phyloP scores from a whole-genome alignment of 2,113 vertebrate genomes.

The Malaclemys terrapin region DNA sequence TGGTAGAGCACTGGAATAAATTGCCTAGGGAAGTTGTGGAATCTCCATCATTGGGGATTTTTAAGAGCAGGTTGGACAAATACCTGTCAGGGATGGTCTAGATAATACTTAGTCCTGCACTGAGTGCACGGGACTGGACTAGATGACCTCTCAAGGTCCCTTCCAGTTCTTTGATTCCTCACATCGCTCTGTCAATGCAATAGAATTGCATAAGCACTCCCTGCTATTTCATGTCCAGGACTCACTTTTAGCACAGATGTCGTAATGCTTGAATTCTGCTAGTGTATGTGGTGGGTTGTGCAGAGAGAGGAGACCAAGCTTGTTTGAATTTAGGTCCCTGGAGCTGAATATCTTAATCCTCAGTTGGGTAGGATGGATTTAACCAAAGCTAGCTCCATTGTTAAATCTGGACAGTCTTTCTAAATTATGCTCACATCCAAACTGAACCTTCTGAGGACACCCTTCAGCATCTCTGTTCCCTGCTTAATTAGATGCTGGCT shows the following conservation, averaged over 20 bases:
- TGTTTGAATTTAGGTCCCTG: neutral
- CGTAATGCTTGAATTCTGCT: neutral
- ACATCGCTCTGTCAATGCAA: neutral
- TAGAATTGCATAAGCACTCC: neutral
- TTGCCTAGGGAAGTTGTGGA: no score
- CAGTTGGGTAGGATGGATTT: neutral
- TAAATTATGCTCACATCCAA: neutral
- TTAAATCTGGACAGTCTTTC: neutral
- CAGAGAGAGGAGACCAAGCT: neutral
- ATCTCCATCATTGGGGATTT: no score
- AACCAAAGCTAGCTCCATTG: neutral
- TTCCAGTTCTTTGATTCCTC: neutral
- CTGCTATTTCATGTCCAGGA: neutral
- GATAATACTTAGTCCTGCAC: no score
- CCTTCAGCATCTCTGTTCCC: neutral
- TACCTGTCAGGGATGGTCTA: no score
- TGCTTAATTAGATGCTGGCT: neutral
- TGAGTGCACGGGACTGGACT: no score
- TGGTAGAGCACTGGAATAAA: no score
- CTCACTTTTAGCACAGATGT: neutral
- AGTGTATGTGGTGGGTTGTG: neutral
- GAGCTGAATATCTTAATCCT: neutral
- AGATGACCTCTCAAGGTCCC: no score
- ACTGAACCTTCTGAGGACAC: neutral
- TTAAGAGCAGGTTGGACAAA: no score